A percentile compares a stretch with the other conserved stretches of the same genome.
phyloP scores from a whole-genome alignment of 2,797 vertebrate species.

The Halcyon leucocephala region DNA sequence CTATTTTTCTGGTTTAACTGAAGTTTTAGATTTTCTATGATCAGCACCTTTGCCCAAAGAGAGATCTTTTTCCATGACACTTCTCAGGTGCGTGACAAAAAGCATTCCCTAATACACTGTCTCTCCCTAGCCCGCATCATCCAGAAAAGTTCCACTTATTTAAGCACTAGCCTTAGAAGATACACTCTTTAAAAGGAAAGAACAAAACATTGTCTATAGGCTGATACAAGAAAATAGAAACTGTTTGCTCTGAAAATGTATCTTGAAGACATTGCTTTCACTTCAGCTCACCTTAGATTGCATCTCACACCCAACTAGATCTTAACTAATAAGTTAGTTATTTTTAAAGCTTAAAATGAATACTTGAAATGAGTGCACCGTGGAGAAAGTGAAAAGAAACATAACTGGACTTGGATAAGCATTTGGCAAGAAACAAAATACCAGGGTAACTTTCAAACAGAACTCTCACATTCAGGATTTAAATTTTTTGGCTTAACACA shows the following conservation, averaged over 20 bases:
- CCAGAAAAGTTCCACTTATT: background rate
- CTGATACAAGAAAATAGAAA: background rate
- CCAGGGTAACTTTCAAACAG: background rate
- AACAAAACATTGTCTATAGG: background rate
- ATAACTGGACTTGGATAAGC: background rate
- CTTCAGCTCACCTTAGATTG: background rate
- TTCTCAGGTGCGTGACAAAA: background rate
- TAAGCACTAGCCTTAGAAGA: background rate
- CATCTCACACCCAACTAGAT: background rate
- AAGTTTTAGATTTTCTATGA: background rate
- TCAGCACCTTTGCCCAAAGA: background rate
- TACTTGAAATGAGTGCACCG: background rate
- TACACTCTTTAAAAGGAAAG: background rate
- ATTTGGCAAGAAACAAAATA: background rate
- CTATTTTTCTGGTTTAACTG: background rate
- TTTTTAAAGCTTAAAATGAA: background rate
- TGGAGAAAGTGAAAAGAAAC: background rate
- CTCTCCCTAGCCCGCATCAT: background rate
- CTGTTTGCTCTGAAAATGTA: background rate
- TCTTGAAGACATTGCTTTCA: background rate
- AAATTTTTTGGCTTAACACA: background rate
- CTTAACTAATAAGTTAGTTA: background rate
- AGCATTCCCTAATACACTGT: accelerated
- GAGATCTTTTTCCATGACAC: background rate
- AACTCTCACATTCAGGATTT: background rate